phyloP scores from a whole-genome alignment of 2,888 invertebrate species.

The Mantis religiosa region DNA sequence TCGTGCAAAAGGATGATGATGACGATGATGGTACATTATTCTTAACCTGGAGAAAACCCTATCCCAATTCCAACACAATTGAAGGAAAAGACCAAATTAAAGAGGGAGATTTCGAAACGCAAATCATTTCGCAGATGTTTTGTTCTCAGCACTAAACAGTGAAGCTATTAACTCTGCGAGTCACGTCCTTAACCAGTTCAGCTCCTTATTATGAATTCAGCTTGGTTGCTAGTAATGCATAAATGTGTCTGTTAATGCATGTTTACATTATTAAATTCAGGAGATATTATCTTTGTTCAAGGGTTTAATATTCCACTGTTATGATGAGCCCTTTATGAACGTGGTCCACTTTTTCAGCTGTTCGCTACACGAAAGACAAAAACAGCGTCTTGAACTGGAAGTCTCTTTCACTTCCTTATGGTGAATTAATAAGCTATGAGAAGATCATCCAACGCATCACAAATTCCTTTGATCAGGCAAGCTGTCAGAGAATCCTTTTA shows the following conservation, averaged over 20 bases:
- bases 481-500: no score
- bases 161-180: not conserved
- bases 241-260: not conserved
- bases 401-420: no score
- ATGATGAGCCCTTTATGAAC: not conserved
- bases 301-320: not conserved
- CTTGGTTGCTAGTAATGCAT: not conserved
- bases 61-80: not conserved
- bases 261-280: not conserved
- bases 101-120: not conserved
- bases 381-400: no score
- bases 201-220: not conserved
- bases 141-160: not conserved
- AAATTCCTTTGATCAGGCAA: no score
- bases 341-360: no score
- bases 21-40: no score
- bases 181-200: not conserved
- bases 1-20: no score
- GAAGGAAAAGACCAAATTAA: not conserved
- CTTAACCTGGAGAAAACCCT: no score
- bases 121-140: not conserved
- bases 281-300: not conserved
- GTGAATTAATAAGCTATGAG: no score
- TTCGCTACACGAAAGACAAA: no score
- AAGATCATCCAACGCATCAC: no score